A percentile compares a stretch with the other conserved stretches of the same genome.
Conservation (phyloP, 2,888 invertebrate genomes). For the Cantharis nigra region DNA sequence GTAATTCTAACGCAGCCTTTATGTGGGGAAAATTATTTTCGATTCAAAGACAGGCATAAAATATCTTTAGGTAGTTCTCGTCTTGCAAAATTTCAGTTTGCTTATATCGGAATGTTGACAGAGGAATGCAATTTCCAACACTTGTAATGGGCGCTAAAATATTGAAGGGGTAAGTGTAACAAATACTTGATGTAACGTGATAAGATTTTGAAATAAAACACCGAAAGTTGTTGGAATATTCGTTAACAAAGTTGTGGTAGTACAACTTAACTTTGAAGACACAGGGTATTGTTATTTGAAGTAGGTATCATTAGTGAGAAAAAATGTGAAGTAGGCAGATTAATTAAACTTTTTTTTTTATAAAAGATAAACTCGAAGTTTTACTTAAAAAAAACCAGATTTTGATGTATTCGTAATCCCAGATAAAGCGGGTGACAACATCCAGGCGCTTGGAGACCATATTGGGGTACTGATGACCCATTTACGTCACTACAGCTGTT, state of each 20-base stretch:
- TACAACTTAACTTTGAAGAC: not conserved
- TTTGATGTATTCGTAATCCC: not conserved
- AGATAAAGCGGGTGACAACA: not conserved
- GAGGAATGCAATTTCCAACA: not conserved
- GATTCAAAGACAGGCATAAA: not conserved
- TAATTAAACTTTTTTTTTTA: not conserved
- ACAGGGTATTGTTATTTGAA: not conserved
- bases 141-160: not conserved
- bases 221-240: not conserved
- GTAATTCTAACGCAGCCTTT: not conserved
- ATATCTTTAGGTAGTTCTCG: not conserved
- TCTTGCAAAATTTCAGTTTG: not conserved
- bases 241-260: not conserved
- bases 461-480: not conserved
- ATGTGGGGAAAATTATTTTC: not conserved
- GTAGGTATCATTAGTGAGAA: not conserved
- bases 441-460: not conserved
- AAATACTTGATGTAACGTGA: not conserved
- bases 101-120: not conserved
- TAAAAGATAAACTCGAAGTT: not conserved
- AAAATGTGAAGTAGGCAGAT: not conserved
- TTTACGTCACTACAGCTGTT: not conserved
- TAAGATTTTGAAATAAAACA: not conserved
- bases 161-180: not conserved
- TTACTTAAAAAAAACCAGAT: not conserved